Percentiles rank a stretch among this genome's conserved stretches.
phyloP scores from a whole-genome alignment of 2,888 invertebrate genomes.

The Latheticus oryzae region DNA sequence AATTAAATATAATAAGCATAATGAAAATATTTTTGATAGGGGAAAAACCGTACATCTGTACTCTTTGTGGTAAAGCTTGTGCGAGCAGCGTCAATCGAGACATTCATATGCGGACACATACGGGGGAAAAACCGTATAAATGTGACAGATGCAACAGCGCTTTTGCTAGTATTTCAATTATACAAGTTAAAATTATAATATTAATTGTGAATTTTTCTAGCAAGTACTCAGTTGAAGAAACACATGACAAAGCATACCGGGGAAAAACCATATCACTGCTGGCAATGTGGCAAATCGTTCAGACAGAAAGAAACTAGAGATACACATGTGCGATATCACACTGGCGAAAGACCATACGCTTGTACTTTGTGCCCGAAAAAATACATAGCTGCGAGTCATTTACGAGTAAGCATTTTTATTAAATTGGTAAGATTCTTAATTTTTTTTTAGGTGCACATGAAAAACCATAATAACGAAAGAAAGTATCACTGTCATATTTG shows the following conservation, averaged over 20 bases:
- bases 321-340: conserved; percentile 63
- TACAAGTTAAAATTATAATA: background rate
- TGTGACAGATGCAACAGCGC: conserved; percentile 58
- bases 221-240: conserved; percentile 61
- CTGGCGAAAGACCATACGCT: conserved; percentile 61
- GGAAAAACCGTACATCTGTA: conserved; percentile 59
- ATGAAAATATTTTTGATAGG: conserved; percentile 45
- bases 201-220: conserved; percentile 49
- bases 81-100: conserved; percentile 58
- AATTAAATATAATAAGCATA: no score
- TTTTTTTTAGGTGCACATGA: conserved; percentile 57
- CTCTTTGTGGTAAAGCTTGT: conserved; percentile 60
- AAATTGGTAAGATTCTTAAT: conserved; percentile 7
- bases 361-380: conserved; percentile 62
- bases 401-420: conserved; percentile 54
- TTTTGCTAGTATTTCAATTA: conserved; percentile 58
- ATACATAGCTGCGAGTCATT: conserved; percentile 62
- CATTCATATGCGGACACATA: conserved; percentile 61
- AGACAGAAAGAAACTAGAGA: conserved; percentile 63
- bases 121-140: conserved; percentile 61
- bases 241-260: conserved; percentile 62
- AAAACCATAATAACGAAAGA: conserved; percentile 56
- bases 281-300: conserved; percentile 63
- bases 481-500: conserved; percentile 60
- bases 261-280: conserved; percentile 63